phyloP scores from a whole-genome alignment of 2,113 vertebrate species.

The Carassius gibelio region DNA sequence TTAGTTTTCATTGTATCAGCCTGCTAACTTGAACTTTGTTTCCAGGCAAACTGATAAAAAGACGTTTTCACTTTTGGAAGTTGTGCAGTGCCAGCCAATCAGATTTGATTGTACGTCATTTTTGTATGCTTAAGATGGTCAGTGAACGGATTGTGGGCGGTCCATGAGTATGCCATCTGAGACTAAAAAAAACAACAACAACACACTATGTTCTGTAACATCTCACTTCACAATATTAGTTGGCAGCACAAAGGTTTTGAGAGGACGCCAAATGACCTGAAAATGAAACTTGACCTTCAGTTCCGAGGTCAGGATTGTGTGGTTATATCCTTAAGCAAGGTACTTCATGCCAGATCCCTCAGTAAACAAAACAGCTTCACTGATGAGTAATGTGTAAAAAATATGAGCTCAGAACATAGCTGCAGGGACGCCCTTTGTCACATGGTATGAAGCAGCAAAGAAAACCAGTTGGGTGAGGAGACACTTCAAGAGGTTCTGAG shows the following conservation, averaged over 20 bases:
- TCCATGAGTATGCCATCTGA: neutral
- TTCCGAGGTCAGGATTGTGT: neutral
- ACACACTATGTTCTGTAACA: neutral
- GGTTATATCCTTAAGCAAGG: neutral
- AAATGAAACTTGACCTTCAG: slow-evolving; percentile 39
- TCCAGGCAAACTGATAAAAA: neutral
- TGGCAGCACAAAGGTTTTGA: neutral
- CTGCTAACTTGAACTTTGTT: neutral
- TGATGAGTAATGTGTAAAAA: slow-evolving; percentile 13
- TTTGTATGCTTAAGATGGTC: neutral
- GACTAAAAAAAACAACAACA: neutral
- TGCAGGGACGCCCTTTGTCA: slow-evolving; percentile 6
- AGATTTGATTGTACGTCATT: neutral
- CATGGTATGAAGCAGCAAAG: neutral
- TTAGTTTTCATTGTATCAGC: neutral
- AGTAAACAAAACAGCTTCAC: neutral
- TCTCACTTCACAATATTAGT: neutral
- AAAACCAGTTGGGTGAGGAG: slow-evolving; percentile 16
- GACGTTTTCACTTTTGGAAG: neutral
- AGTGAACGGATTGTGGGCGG: neutral
- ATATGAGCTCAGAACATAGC: slow-evolving; percentile 5
- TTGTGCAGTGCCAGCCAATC: neutral
- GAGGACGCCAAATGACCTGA: neutral
- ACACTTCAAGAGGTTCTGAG: neutral
- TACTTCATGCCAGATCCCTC: neutral